Evolutionary conservation across 2,888 invertebrate genomes (phyloP).

Genomic region (Cataglyphis cursor): DNA sequence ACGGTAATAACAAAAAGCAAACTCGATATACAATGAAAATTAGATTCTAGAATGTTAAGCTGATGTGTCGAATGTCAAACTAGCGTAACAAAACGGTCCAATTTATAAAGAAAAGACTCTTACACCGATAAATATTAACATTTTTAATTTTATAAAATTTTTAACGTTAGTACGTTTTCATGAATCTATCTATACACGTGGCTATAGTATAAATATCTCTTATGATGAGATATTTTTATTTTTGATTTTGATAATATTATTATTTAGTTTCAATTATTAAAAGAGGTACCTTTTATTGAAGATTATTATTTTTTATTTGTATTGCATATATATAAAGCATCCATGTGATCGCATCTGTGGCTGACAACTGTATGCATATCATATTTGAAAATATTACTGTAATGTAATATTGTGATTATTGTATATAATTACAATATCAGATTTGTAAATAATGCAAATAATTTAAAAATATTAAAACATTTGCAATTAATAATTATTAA

Average conservation of each 20-base stretch:
- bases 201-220: neutral
- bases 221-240: neutral
- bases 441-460: neutral
- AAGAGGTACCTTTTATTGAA: neutral
- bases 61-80: neutral
- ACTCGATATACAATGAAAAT: neutral
- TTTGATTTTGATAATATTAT: neutral
- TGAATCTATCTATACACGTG: neutral
- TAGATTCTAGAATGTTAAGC: neutral
- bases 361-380: neutral
- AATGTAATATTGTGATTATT: neutral
- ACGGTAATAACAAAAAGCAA: conserved; percentile 32
- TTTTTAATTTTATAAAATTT: neutral
- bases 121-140: neutral
- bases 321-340: neutral
- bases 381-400: neutral
- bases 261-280: neutral
- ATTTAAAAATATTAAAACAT: neutral
- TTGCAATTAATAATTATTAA: neutral
- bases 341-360: neutral
- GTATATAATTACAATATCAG: neutral
- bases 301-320: neutral
- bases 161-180: neutral
- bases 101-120: neutral
- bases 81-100: neutral